A percentile compares a stretch with the other conserved stretches of the same genome.
Conservation (phyloP, 2,113 vertebrate species). For the Bufo gargarizans region DNA sequence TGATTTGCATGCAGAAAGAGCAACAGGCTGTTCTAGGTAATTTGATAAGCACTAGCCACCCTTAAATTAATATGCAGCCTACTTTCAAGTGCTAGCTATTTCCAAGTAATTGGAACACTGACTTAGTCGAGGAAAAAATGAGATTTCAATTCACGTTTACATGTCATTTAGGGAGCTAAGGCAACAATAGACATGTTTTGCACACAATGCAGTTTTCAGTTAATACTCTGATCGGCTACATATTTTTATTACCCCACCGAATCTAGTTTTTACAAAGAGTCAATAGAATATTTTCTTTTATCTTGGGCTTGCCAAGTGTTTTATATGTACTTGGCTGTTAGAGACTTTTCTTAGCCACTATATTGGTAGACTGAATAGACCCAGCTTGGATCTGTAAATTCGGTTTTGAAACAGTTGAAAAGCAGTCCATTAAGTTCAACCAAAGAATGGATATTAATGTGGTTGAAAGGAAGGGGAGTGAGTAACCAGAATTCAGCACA, state of each 20-base stretch:
- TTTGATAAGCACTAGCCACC: conserved; percentile 37
- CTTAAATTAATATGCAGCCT: conserved; percentile 51
- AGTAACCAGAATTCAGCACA: too few relatives aligned
- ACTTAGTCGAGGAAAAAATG: conserved; percentile 29
- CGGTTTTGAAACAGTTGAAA: too few relatives aligned
- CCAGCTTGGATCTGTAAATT: too few relatives aligned
- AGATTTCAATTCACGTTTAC: conserved; percentile 22
- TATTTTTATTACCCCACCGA: neutral
- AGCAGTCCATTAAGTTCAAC: too few relatives aligned
- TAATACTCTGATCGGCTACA: conserved; percentile 7
- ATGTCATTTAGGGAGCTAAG: conserved; percentile 16
- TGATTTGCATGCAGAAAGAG: conserved; percentile 48
- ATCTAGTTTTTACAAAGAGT: conserved; percentile 2
- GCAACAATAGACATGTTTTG: conserved; percentile 28
- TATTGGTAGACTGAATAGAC: too few relatives aligned
- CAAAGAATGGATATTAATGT: too few relatives aligned
- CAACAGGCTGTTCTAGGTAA: conserved; percentile 41
- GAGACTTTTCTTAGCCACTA: neutral
- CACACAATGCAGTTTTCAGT: conserved; percentile 28
- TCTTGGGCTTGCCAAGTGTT: neutral
- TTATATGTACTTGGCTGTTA: neutral
- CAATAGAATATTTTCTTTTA: neutral
- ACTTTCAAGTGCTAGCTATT: conserved; percentile 49
- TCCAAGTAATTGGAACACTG: conserved; percentile 43
- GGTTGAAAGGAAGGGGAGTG: too few relatives aligned